Conservation (phyloP, 1,140 invertebrate species). For the Dreissena polymorpha region DNA sequence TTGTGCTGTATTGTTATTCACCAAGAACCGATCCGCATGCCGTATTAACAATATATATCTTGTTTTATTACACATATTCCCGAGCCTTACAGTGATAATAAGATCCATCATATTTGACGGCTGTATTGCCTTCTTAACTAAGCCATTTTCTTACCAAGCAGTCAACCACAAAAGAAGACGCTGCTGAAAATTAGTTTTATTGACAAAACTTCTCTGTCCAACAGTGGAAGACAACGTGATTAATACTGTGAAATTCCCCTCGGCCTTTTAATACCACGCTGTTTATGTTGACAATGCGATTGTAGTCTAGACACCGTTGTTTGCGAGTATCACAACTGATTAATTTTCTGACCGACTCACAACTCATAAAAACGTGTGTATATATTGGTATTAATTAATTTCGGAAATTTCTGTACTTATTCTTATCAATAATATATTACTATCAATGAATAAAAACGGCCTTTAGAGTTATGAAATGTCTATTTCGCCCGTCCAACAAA, state of each 20-base stretch:
- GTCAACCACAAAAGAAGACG: neutral
- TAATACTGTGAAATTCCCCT: constrained; percentile 8
- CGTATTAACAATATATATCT: no score
- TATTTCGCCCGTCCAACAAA: no score
- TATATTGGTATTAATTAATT: no score
- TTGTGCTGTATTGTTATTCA: no score
- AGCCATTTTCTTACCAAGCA: neutral
- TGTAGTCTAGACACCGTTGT: neutral
- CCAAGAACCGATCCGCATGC: no score
- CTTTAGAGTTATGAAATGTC: no score
- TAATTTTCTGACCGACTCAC: neutral
- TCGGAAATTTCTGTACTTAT: no score
- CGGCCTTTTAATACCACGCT: constrained; percentile 9
- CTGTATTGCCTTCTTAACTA: neutral
- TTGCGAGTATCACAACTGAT: constrained; percentile 1
- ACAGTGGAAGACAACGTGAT: constrained; percentile 9
- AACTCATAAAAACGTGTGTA: no score
- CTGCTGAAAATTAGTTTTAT: constrained; percentile 40
- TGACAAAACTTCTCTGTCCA: constrained; percentile 5
- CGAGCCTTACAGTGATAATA: neutral
- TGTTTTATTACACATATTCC: neutral
- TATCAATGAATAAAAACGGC: no score
- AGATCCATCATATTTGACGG: constrained; percentile 26
- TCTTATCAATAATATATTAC: no score
- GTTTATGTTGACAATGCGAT: constrained; percentile 16